Evolutionary conservation across 2,888 invertebrate species (phyloP).

Genomic region (Psylliodes chrysocephalus): DNA sequence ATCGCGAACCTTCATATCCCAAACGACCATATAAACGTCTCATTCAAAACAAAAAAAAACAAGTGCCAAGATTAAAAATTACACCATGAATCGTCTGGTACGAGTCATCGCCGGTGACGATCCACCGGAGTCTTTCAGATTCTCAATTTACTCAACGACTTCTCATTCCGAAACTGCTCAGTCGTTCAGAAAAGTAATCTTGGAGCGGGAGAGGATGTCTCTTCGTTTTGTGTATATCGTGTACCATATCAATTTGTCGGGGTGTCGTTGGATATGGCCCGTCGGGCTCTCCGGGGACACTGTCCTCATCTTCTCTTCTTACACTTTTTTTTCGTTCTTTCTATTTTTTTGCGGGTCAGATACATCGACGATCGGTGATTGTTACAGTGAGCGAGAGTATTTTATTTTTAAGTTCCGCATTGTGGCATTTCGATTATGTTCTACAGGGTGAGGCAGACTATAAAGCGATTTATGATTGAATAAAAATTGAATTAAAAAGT

Average conservation of each 20-base stretch:
- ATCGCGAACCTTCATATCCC: no score
- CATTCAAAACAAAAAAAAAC: no score
- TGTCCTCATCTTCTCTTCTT: slow-evolving; percentile 5
- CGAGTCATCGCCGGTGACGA: no score
- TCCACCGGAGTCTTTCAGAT: neutral
- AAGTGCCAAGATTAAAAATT: no score
- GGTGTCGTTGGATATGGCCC: slow-evolving; percentile 11
- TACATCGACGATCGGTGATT: slow-evolving; percentile 8
- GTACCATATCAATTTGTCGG: slow-evolving; percentile 21
- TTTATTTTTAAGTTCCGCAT: no score
- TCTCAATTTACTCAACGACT: slow-evolving; percentile 30
- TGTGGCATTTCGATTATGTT: no score
- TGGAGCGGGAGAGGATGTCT: slow-evolving; percentile 2
- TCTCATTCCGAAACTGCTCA: slow-evolving; percentile 30
- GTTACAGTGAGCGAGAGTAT: no score
- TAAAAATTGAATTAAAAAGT: no score
- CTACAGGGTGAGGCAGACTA: no score
- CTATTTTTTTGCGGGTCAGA: slow-evolving; percentile 1
- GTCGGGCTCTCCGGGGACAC: slow-evolving; percentile 6
- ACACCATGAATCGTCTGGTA: no score
- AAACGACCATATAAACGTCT: no score
- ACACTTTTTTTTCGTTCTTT: slow-evolving; percentile 3
- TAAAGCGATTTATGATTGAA: no score
- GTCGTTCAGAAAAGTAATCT: slow-evolving; percentile 28
- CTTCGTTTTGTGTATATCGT: slow-evolving; percentile 21